phyloP scores from a whole-genome alignment of 2,113 vertebrate species.

The Mustela lutreola region DNA sequence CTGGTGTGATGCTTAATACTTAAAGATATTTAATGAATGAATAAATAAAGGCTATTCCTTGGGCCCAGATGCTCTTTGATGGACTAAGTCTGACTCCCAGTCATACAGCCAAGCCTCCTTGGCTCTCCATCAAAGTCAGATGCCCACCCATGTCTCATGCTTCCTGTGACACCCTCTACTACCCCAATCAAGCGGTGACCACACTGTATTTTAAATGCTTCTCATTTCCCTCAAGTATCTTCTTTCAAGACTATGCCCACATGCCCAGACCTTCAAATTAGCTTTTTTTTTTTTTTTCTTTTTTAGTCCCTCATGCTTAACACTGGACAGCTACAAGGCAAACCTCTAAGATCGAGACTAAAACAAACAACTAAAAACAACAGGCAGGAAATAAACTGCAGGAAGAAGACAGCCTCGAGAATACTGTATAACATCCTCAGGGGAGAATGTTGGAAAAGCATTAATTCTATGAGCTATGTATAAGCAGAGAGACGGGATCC shows the following conservation, averaged over 20 bases:
- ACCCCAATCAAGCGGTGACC: neutral
- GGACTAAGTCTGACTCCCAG: neutral
- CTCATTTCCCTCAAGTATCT: neutral
- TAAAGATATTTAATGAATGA: neutral
- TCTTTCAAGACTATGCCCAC: neutral
- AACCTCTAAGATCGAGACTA: neutral
- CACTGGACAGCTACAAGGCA: neutral
- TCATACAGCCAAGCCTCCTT: neutral
- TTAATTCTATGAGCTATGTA: neutral
- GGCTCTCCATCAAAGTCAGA: neutral
- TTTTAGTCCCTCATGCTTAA: neutral
- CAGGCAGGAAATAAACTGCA: neutral
- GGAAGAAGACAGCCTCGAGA: neutral
- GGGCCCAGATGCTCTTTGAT: neutral
- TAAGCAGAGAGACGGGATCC: neutral
- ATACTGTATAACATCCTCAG: neutral
- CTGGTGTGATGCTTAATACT: neutral
- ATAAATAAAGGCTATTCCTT: neutral
- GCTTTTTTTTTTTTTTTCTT: neutral
- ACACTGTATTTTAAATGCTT: neutral
- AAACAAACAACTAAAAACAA: neutral
- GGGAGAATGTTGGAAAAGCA: neutral
- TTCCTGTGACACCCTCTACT: fast-evolving
- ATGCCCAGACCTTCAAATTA: neutral
- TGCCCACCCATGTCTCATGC: neutral